Conservation (phyloP, 2,888 invertebrate species). For the Tromatobia lineatoria region DNA sequence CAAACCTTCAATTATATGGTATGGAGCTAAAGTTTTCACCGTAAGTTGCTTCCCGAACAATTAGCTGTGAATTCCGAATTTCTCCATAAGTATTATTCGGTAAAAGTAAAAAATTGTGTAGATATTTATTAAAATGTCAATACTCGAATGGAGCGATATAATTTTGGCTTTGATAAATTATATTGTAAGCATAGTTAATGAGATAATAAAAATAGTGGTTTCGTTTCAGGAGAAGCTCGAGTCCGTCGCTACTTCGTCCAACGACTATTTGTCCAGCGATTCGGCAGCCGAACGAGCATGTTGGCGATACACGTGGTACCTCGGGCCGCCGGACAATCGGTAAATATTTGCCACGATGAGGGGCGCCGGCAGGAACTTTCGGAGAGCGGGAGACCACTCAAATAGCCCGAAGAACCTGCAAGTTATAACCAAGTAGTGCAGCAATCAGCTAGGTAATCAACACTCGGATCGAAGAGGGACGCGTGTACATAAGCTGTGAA, state of each 20-base stretch:
- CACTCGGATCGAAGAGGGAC: conserved; percentile 27
- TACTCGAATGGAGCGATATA: neutral
- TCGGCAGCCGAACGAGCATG: conserved; percentile 23
- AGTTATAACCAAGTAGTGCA: conserved; percentile 36
- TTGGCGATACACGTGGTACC: neutral
- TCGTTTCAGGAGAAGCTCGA: conserved; percentile 19
- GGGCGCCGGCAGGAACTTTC: neutral
- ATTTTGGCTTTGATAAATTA: neutral
- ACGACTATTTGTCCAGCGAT: conserved; percentile 36
- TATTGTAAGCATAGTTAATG: neutral
- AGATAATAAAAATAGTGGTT: neutral
- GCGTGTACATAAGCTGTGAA: conserved; percentile 21
- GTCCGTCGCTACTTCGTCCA: conserved; percentile 27
- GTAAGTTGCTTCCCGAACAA: neutral
- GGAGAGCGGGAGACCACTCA: conserved; percentile 9
- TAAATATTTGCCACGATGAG: conserved; percentile 43
- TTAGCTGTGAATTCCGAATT: neutral
- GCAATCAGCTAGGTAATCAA: conserved; percentile 56
- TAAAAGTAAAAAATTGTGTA: neutral
- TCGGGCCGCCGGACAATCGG: conserved; percentile 39
- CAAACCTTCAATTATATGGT: neutral
- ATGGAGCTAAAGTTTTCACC: neutral
- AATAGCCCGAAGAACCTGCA: conserved; percentile 20
- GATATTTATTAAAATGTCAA: neutral
- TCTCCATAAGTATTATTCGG: neutral